Evolutionary conservation across 2,113 vertebrate species (phyloP).

Genomic region (Scopus umbretta): DNA sequence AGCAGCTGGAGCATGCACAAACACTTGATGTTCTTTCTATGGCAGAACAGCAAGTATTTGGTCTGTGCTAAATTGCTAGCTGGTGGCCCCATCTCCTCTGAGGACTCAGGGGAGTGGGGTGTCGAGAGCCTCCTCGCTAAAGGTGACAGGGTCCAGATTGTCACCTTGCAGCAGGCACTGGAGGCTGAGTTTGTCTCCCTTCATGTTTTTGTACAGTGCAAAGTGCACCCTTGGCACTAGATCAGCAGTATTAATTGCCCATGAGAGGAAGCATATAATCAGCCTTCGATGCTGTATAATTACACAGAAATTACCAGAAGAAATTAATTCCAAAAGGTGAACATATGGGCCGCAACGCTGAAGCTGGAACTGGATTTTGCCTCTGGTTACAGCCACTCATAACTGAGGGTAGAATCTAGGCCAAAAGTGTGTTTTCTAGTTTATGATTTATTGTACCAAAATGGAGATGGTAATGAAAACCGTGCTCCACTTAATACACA

Average conservation of each 20-base stretch:
- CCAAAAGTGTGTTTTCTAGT: slow-evolving; percentile 16
- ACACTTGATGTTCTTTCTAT: not conserved
- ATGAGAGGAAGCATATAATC: slow-evolving; percentile 36
- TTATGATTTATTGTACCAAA: slow-evolving; percentile 33
- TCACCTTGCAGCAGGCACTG: not conserved
- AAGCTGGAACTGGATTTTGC: not conserved
- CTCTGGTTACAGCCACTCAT: not conserved
- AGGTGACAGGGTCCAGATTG: not conserved
- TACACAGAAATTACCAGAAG: slow-evolving; percentile 38
- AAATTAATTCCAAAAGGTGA: slow-evolving; percentile 59
- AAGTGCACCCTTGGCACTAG: not conserved
- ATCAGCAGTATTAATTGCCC: not conserved
- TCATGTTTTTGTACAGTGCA: not conserved
- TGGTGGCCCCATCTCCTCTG: not conserved
- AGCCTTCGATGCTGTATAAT: slow-evolving; percentile 9
- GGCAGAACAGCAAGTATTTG: not conserved
- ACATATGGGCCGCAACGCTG: not conserved
- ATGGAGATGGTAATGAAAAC: slow-evolving; percentile 36
- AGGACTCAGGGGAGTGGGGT: fast-evolving
- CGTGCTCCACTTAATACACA: not conserved
- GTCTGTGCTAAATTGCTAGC: not conserved
- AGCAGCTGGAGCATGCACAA: not conserved
- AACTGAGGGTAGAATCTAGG: slow-evolving; percentile 20
- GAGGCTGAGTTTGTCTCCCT: not conserved
- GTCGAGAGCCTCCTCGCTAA: not conserved